These are phyloP conservation scores for Cerastoderma edule DNA, from an alignment of 2,888 invertebrate species.

Conservation along the genomic window DNA sequence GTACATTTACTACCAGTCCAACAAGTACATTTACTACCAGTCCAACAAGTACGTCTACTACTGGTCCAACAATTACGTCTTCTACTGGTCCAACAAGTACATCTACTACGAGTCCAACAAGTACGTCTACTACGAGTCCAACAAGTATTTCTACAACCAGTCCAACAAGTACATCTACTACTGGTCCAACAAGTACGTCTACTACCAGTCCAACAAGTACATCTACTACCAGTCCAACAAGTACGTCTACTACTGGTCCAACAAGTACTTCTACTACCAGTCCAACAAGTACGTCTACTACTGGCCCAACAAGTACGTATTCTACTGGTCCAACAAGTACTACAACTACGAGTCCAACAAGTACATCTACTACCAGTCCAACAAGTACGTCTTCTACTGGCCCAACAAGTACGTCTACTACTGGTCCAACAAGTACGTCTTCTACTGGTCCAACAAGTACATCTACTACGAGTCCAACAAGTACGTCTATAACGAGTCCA, in stretches of 20 bases:
- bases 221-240: conserved; percentile 9
- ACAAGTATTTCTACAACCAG: background rate
- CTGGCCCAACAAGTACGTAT: conserved; percentile 7
- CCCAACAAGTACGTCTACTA: no score
- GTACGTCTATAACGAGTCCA: background rate
- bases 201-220: background rate
- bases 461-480: background rate
- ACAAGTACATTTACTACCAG: no score
- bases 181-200: conserved; percentile 10
- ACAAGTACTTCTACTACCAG: conserved; percentile 1
- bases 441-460: background rate
- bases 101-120: no score
- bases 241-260: background rate
- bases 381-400: background rate
- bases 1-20: no score
- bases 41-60: no score
- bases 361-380: background rate
- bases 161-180: conserved; percentile 11
- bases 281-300: conserved; percentile 18
- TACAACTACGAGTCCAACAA: background rate
- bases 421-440: conserved; percentile 7
- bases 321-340: background rate
- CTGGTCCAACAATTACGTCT: no score
- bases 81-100: no score
- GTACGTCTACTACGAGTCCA: no score